Base-by-base conservation (phyloP, 2,797 vertebrate species). In the Cryptoprocta ferox region DNA sequence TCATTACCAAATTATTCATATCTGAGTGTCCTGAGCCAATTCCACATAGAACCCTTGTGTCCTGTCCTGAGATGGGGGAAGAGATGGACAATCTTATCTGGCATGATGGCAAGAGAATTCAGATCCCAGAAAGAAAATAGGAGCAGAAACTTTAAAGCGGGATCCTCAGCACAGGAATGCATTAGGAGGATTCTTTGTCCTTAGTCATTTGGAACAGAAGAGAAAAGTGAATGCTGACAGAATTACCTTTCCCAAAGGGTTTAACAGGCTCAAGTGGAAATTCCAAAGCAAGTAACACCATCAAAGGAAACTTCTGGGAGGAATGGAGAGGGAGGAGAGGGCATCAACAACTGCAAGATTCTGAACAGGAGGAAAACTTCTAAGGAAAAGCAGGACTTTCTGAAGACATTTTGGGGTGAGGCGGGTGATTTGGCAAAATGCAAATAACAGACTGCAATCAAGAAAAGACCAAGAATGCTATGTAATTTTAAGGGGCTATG, bases 1-100 rank as follows among this genome's bases (percentile, higher is more conserved):
- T 45, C 95, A 81, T 48, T 80, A 92, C n/a, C 76, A 93, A 94
- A 95, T 80, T 48, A 82, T 89, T 11, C 37, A 48, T 79, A 75
- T 21, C 70, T 88, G 37, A 85, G 68, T 18, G 76, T 66, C 71
- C 19, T 65, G 48, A 80, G 37, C 65, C 45, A 53, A 45, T 37
- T 95, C 61, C 76, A 83, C 70, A 39, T 15, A 26, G n/a, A 53
- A 83, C 35, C 37, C 56, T 50, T 10, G 11, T 65, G 39, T 95
- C 70, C 82, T 48, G 18, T 56, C 32, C 39, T 24, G 24, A 71
- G 53, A 81, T 45, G 16, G 56, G n/a, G 56, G 35, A 86, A n/a
- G 39, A 66, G 59, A 80, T 10, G 2, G 35, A 6, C 2, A 5
- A 70, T 37, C 73, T 59, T 75, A 50, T 37, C 91, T 73, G 86